Evolutionary conservation across 2,113 vertebrate species (phyloP).

Genomic region (Campylorhamphus procurvoides): DNA sequence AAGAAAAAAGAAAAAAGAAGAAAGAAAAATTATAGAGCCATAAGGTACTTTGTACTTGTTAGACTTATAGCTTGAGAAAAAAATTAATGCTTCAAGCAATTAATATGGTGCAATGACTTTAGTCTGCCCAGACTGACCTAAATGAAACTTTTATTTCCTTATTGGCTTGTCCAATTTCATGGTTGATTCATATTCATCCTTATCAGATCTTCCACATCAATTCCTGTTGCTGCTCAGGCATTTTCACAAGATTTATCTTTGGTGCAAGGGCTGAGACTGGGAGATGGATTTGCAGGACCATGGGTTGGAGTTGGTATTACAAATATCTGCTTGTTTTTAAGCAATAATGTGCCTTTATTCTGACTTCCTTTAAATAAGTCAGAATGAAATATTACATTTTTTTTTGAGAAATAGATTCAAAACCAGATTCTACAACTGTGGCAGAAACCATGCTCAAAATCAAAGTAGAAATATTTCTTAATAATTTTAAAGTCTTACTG

Average conservation of each 20-base stretch:
- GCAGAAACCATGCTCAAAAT: background rate
- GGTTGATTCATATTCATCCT: background rate
- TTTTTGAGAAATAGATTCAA: background rate
- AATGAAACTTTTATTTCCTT: constrained; percentile 1
- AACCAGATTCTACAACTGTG: background rate
- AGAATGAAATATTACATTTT: background rate
- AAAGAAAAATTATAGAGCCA: background rate
- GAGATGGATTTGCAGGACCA: background rate
- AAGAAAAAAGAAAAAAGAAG: background rate
- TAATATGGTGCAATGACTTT: background rate
- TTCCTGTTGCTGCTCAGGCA: background rate
- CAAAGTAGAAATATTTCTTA: background rate
- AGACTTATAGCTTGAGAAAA: background rate
- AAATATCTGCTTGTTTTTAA: background rate
- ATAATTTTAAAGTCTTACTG: background rate
- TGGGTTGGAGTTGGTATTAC: background rate
- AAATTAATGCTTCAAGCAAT: background rate
- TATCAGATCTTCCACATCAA: background rate
- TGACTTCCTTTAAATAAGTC: background rate
- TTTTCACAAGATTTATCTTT: background rate
- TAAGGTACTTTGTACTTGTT: background rate
- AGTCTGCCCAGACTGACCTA: background rate
- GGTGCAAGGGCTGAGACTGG: background rate
- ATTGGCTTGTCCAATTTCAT: background rate
- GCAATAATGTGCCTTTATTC: background rate